Conservation (phyloP, 2,888 invertebrate genomes). For the Tetragonula carbonaria region DNA sequence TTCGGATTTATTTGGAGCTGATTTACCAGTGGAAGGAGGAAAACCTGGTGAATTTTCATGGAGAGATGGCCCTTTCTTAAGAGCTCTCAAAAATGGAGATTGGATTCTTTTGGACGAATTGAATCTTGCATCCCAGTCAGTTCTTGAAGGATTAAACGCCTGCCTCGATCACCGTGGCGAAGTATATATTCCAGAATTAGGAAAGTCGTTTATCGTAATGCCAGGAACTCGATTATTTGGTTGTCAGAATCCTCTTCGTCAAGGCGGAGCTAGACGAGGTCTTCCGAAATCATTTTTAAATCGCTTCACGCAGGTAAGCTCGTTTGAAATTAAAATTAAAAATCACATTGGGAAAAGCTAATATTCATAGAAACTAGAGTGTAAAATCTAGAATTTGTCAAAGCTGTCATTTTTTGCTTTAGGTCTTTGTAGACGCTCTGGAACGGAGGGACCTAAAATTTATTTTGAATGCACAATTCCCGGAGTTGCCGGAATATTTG, state of each 20-base stretch:
- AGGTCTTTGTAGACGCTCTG: constrained; percentile 87
- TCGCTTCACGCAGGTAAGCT: constrained; percentile 94
- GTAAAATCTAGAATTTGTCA: neutral
- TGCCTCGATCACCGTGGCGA: constrained; percentile 99
- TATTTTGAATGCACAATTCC: constrained; percentile 89
- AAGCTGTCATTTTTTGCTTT: constrained; percentile 18
- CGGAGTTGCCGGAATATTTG: constrained; percentile 86
- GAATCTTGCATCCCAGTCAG: constrained; percentile 99
- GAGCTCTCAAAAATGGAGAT: constrained; percentile 95
- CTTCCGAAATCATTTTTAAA: constrained; percentile 98
- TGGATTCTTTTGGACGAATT: constrained; percentile 99
- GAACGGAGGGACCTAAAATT: constrained; percentile 80
- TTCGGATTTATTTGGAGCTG: constrained; percentile 98
- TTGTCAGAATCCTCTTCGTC: constrained; percentile 98
- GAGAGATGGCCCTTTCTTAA: constrained; percentile 97
- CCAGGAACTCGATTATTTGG: constrained; percentile 95
- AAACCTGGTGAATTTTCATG: constrained; percentile 95
- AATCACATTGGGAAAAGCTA: neutral
- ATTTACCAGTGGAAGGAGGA: constrained; percentile 96
- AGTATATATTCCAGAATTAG: constrained; percentile 97
- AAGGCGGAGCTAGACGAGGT: constrained; percentile 98
- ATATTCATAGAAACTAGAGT: neutral
- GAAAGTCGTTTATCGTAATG: constrained; percentile 92
- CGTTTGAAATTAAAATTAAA: neutral
- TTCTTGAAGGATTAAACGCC: constrained; percentile 98